Evolutionary conservation across 2,113 vertebrate genomes (phyloP).

Genomic region (Corvus moneduloides): DNA sequence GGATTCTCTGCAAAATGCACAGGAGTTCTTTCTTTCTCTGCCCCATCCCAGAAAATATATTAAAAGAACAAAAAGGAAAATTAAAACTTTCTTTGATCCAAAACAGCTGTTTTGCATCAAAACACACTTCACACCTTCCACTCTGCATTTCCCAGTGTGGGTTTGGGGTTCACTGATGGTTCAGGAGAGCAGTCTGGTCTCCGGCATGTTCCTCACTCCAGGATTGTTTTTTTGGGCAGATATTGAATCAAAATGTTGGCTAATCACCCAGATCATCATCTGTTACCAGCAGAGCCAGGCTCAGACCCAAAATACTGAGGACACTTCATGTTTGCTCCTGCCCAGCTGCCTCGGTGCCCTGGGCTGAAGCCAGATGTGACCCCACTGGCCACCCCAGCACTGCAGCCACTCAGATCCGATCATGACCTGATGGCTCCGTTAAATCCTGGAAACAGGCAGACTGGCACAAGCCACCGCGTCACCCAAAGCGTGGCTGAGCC

Average conservation of each 20-base stretch:
- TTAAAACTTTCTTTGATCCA: rapidly evolving
- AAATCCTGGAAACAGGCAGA: not conserved
- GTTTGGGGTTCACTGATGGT: not conserved
- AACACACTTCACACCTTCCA: not conserved
- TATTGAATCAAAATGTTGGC: not conserved
- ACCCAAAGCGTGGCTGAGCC: not conserved
- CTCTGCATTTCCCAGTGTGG: rapidly evolving
- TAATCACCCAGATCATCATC: not conserved
- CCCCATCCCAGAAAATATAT: not conserved
- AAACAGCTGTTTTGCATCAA: not conserved
- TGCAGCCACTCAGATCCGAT: rapidly evolving
- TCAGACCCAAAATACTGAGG: not conserved
- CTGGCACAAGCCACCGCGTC: not conserved
- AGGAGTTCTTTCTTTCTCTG: not conserved
- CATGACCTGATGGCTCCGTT: rapidly evolving
- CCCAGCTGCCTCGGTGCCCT: not conserved
- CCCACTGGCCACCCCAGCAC: rapidly evolving
- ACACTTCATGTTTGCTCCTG: not conserved
- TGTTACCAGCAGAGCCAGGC: not conserved
- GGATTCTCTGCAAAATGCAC: not conserved
- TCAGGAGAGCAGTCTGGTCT: not conserved
- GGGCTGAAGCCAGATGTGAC: not conserved
- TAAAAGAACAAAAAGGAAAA: not conserved
- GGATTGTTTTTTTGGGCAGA: not conserved
- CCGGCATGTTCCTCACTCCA: not conserved